These are phyloP conservation scores for Timema podura DNA, from an alignment of 2,888 invertebrate species.

Conservation along the genomic window DNA sequence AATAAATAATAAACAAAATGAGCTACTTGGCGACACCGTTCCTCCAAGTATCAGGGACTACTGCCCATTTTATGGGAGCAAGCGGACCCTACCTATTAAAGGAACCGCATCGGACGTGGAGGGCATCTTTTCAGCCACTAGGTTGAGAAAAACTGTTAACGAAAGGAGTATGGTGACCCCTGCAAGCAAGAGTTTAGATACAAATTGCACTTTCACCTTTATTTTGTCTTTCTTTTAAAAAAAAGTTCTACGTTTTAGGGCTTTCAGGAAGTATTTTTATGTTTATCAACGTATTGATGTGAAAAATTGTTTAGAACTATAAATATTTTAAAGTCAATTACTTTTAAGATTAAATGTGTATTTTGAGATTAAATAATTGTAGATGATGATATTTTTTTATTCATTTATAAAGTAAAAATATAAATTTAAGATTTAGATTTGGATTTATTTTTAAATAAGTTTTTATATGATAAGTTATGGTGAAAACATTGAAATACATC, in stretches of 20 bases:
- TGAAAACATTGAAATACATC: constrained; percentile 11
- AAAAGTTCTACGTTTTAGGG: constrained; percentile 15
- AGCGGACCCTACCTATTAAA: constrained; percentile 85
- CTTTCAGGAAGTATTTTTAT: constrained; percentile 16
- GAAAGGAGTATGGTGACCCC: constrained; percentile 99
- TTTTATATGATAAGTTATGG: constrained; percentile 9
- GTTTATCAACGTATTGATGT: constrained; percentile 5
- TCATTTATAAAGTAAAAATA: too few relatives aligned
- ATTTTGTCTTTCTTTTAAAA: constrained; percentile 4
- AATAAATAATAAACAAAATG: too few relatives aligned
- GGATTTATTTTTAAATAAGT: neutral
- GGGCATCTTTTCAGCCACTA: constrained; percentile 99
- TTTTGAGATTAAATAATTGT: too few relatives aligned
- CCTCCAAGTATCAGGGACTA: constrained; percentile 52
- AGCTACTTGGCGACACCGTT: constrained; percentile 25
- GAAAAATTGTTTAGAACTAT: neutral
- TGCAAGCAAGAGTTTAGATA: constrained; percentile 56
- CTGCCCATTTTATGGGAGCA: constrained; percentile 36
- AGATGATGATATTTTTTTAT: too few relatives aligned
- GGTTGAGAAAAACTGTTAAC: constrained; percentile 99
- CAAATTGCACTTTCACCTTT: constrained; percentile 5
- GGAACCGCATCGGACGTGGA: constrained; percentile 99
- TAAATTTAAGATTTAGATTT: neutral
- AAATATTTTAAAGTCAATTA: neutral
- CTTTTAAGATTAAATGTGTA: too few relatives aligned